Evolutionary conservation across 2,888 invertebrate genomes (phyloP), one percentile per base, ranked within the genome.

Genomic region (Euzophera pinguis): DNA sequence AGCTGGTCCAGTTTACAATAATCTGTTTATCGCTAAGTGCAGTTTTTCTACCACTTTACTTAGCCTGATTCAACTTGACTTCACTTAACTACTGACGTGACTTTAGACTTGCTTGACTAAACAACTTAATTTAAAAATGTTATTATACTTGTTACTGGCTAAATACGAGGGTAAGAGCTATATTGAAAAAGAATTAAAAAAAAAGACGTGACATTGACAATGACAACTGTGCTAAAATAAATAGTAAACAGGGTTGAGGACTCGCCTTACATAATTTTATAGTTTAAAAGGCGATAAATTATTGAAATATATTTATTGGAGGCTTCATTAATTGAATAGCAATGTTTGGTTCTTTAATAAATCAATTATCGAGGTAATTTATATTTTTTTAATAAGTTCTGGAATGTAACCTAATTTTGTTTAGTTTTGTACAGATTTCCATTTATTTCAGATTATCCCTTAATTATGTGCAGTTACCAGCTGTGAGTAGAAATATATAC

Each of bases 291-390:
- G 22, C 22, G 22, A 22, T 22, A 22, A 22, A 22, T 22, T 22
- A 22, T 22, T 12, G 1, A 27, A 29, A 29, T 27, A 16, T 16
- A 16, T 16, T 10, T 16, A 45, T n/a, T 32, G 8, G 32, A 45
- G 14, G 5, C 10, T 7, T 29, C 14, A 32, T 16, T 9, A 34
- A 8, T n/a, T 10, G 5, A 16, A n/a, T 17, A 39, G 13, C 41
- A 14, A 84, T 84, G 81, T 75, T 80, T 52, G 71, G 74, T 71
- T 74, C 83, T 6, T 47, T 86, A 52, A 52, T 89, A n/a, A 77
- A 66, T 57, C 84, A 85, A 55, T 81, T 88, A 65, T 72, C 84
- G 8, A 78, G 81, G 88, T 86, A 57, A 5, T 27, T 3, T 6
- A 7, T 29, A 32, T 7, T 9, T 32, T 2, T 32, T 32, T 10